phyloP scores from a whole-genome alignment of 2,113 vertebrate species.

The Piprites chloris region DNA sequence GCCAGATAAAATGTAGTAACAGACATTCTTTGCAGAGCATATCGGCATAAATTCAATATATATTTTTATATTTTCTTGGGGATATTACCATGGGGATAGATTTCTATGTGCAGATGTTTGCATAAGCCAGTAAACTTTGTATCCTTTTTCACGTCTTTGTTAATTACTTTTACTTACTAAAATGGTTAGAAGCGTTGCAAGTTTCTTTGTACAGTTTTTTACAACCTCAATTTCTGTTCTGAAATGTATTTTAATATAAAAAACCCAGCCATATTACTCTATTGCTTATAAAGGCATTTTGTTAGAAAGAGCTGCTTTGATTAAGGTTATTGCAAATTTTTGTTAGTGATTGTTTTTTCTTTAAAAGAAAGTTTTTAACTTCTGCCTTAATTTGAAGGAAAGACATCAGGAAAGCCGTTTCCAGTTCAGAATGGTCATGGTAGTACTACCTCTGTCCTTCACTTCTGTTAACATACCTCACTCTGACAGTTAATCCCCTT shows the following conservation, averaged over 20 bases:
- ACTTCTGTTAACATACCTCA: background rate
- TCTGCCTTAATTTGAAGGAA: background rate
- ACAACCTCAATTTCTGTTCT: background rate
- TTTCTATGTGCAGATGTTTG: conserved; percentile 18
- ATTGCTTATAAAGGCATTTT: background rate
- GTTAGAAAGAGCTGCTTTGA: background rate
- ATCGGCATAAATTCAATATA: background rate
- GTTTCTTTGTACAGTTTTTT: conserved; percentile 39
- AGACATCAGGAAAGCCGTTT: background rate
- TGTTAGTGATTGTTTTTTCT: background rate
- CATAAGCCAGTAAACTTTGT: background rate
- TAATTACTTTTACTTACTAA: background rate
- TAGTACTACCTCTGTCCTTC: background rate
- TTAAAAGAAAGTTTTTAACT: background rate
- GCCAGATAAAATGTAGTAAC: background rate
- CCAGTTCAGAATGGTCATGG: background rate
- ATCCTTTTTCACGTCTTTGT: background rate
- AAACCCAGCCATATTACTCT: background rate
- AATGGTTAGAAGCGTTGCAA: background rate
- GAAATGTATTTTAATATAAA: background rate
- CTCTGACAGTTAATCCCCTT: background rate
- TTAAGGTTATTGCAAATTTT: background rate
- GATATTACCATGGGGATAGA: background rate
- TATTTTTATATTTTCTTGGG: background rate
- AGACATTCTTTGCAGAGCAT: background rate